Base-by-base conservation (phyloP, 2,888 invertebrate genomes). In the Argyresthia albistria region DNA sequence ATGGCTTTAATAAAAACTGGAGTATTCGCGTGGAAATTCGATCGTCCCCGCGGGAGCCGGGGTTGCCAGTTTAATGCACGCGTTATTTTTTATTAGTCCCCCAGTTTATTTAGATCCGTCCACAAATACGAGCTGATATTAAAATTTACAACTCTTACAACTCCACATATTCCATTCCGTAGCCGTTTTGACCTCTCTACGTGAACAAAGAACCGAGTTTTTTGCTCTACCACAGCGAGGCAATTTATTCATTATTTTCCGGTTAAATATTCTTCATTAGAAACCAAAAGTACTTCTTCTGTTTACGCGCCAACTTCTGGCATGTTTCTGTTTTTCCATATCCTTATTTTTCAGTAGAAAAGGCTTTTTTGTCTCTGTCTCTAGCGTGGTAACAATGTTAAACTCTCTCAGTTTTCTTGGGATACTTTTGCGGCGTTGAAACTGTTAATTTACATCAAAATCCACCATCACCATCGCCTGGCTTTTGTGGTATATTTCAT, bases 401-500 rank as follows among this genome's bases (percentile, higher is more conserved):
- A 25, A 25, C 2, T 25, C 39, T 15, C 25, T 39, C 39, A 39
- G 14, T 50, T 48, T 49, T 43, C 35, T 10, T 10, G 42, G 43
- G 25, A 25, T 25, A 25, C 25, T 25, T 25, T 25, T 4, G 25
- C 25, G 36, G 63, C 70, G 77, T 81, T 70, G 76, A 73, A 77
- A 73, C 75, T 75, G 72, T 67, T 74, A 80, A 81, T 82, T 80
- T 71, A 68, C 73, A 75, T 74, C 67, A 76, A 73, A 73, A 66
- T 69, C 66, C 62, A 70, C 70, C 66, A 67, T 63, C 62, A 68
- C 65, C 65, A 65, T 63, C 64, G 25, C 15, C 25, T 25, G 36
- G 66, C 73, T 76, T 73, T 67, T 71, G 71, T 65, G 63, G 67
- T 70, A 77, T 76, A 79, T 83, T 83, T 83, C 75, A 82, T 83